These are phyloP conservation scores for Podarcis lilfordi DNA, from an alignment of 2,797 vertebrate genomes.

Conservation along the genomic window DNA sequence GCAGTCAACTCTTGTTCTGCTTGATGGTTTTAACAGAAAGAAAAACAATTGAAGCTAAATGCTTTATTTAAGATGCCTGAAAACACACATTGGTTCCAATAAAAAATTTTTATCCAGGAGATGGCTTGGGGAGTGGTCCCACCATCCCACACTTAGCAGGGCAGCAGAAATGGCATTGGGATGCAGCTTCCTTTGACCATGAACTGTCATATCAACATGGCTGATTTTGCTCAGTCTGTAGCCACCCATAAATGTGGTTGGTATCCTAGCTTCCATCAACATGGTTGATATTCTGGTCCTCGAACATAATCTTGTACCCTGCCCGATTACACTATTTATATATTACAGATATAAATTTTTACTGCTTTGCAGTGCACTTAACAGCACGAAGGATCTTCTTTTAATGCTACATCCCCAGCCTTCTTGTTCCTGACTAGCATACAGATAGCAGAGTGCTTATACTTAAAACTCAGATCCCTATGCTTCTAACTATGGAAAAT, in stretches of 20 bases:
- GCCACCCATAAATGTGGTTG: neutral
- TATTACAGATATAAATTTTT: slow-evolving; percentile 6
- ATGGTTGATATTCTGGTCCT: slow-evolving; percentile 22
- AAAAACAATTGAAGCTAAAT: neutral
- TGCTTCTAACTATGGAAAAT: neutral
- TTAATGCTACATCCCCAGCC: neutral
- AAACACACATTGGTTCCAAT: neutral
- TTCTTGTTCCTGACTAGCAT: neutral
- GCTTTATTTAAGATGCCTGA: neutral
- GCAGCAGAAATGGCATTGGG: neutral
- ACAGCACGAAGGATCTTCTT: neutral
- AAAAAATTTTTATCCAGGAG: too few species aligned
- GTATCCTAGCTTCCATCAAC: neutral
- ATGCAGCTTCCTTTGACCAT: too few species aligned
- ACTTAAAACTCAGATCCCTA: neutral
- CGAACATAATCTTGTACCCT: neutral
- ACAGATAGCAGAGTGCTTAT: neutral
- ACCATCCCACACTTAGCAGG: neutral
- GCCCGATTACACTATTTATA: slow-evolving; percentile 10
- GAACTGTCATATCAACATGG: neutral
- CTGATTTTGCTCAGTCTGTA: neutral
- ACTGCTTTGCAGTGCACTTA: slow-evolving; percentile 14
- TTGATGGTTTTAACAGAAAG: too few species aligned
- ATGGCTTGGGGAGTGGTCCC: too few species aligned
- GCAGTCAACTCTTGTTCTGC: too few species aligned